phyloP scores from a whole-genome alignment of 35 echinoderm and acorn worm genomes.

The Patiria miniata region DNA sequence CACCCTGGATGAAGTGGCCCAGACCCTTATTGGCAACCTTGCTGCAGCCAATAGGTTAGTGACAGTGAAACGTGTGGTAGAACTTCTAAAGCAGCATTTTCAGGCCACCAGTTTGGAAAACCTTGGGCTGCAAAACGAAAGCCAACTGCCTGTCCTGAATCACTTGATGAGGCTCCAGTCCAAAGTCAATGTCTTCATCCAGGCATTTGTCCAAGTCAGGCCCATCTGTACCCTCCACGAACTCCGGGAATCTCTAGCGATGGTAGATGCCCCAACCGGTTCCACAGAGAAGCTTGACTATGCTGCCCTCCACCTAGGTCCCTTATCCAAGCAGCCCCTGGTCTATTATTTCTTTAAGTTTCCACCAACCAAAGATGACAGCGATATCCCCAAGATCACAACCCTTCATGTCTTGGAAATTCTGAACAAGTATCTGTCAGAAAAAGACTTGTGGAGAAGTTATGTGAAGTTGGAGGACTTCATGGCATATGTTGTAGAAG shows the following conservation, averaged over 20 bases:
- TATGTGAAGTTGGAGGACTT: conserved; percentile 49
- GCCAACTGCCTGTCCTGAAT: not conserved
- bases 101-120: not conserved
- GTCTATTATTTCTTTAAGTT: conserved; percentile 54
- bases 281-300: conserved; percentile 15
- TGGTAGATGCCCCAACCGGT: not conserved
- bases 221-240: conserved; percentile 51
- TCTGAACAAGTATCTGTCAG: not conserved
- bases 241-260: conserved; percentile 8
- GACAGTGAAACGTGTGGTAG: not conserved
- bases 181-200: conserved; percentile 56
- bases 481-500: conserved; percentile 39
- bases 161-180: conserved; percentile 24
- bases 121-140: not conserved
- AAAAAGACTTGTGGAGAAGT: conserved; percentile 27
- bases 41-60: not conserved
- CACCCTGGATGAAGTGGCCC: not conserved
- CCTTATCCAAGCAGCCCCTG: conserved; percentile 34
- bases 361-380: conserved; percentile 31
- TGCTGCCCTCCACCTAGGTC: conserved; percentile 38
- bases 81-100: conserved; percentile 36
- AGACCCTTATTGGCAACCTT: conserved; percentile 23
- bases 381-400: conserved; percentile 46
- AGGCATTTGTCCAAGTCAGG: conserved; percentile 39
- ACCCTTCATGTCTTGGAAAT: conserved; percentile 46